A percentile compares a stretch with the other conserved stretches of the same genome.
phyloP scores from a whole-genome alignment of 2,113 vertebrate species.

The Holacanthus passer region DNA sequence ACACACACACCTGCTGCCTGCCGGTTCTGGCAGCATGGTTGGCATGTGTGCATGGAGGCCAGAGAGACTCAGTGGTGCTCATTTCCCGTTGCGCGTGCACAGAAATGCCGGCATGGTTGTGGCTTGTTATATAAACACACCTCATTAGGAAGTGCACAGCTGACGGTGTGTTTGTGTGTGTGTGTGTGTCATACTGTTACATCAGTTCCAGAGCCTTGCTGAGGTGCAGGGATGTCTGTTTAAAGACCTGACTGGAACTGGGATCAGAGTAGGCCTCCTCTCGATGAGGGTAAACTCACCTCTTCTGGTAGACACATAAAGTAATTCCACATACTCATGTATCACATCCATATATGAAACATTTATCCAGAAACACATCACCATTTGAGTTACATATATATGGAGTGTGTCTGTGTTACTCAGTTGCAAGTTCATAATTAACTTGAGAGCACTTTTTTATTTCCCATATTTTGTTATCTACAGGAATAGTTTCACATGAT shows the following conservation, averaged over 20 bases:
- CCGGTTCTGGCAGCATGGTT: conserved; percentile 56
- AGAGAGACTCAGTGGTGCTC: conserved; percentile 72
- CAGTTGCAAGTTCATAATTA: not conserved
- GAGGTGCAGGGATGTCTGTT: conserved; percentile 40
- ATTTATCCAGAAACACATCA: conserved; percentile 1
- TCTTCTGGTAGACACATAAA: conserved; percentile 22
- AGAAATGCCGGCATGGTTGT: conserved; percentile 60
- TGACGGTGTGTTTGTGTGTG: conserved; percentile 53
- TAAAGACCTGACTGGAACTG: conserved; percentile 68
- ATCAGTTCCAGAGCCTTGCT: conserved; percentile 66
- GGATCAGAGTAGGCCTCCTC: conserved; percentile 18
- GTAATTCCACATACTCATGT: not conserved
- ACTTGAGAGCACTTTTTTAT: not conserved
- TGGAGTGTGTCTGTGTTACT: not conserved
- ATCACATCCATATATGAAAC: not conserved
- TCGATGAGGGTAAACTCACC: conserved; percentile 29
- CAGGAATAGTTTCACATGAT: not conserved
- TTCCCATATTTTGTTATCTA: not conserved
- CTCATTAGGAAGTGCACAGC: conserved; percentile 75
- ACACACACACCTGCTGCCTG: conserved; percentile 72
- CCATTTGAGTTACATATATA: not conserved
- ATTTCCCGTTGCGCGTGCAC: conserved; percentile 55
- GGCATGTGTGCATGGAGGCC: conserved; percentile 56
- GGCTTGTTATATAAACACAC: conserved; percentile 71
- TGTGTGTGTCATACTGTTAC: conserved; percentile 54